phyloP scores from a whole-genome alignment of 2,797 vertebrate species.

The Neosilurus hyrtlii region DNA sequence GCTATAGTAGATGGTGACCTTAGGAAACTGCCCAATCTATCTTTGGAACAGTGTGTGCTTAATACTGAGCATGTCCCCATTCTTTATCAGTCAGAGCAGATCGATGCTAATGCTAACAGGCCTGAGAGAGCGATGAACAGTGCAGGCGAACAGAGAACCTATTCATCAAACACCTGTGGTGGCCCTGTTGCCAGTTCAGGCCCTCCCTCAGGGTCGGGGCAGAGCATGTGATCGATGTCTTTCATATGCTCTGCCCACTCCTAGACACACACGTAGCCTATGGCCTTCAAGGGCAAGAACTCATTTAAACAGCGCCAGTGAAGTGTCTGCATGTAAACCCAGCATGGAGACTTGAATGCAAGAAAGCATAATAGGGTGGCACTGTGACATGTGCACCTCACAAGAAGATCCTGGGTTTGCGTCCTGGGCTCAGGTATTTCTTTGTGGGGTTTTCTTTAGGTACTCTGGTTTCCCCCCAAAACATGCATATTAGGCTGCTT shows the following conservation, averaged over 20 bases:
- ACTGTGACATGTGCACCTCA: no score
- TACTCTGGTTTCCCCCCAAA: no score
- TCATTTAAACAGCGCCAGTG: constrained; percentile 21
- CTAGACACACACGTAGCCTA: constrained; percentile 36
- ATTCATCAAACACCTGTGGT: constrained; percentile 59
- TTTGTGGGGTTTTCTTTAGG: no score
- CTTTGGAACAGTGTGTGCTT: constrained; percentile 43
- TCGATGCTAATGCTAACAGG: constrained; percentile 55
- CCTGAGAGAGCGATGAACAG: constrained; percentile 51
- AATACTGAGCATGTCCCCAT: constrained; percentile 36
- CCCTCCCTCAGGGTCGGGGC: constrained; percentile 42
- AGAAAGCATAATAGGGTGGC: not conserved
- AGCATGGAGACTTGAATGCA: not conserved
- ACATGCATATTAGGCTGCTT: no score
- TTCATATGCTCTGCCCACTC: constrained; percentile 50
- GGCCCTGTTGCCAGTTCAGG: constrained; percentile 48
- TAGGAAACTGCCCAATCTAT: constrained; percentile 46
- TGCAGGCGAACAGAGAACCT: constrained; percentile 49
- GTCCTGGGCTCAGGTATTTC: no score
- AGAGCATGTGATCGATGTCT: constrained; percentile 52
- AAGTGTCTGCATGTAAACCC: constrained; percentile 31
- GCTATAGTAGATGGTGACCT: constrained; percentile 42
- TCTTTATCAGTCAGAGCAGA: constrained; percentile 53
- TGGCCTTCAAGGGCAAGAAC: constrained; percentile 27
- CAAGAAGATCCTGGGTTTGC: no score